A percentile compares a stretch with the other conserved stretches of the same genome.
phyloP scores from a whole-genome alignment of 2,797 vertebrate species.

The Oophaga sylvatica region DNA sequence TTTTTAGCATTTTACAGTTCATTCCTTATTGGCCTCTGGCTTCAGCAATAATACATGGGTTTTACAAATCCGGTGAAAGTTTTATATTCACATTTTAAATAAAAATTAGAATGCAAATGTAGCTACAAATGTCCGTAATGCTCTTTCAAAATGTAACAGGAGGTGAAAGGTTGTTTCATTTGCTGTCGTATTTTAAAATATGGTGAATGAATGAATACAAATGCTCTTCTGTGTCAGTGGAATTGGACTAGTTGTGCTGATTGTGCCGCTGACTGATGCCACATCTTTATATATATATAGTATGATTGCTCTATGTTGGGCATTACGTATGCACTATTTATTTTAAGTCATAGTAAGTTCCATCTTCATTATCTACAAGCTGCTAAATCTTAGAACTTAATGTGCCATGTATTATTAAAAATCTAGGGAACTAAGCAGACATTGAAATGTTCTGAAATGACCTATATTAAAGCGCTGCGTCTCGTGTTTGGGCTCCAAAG shows the following conservation, averaged over 20 bases:
- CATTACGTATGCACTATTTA: constrained; percentile 41
- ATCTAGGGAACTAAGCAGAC: constrained; percentile 33
- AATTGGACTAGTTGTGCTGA: neutral
- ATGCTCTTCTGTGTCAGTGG: neutral
- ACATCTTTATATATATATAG: neutral
- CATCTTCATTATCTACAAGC: constrained; percentile 56
- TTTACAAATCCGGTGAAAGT: constrained; percentile 3
- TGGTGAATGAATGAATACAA: neutral
- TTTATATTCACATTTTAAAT: constrained; percentile 18
- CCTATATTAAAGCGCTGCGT: constrained; percentile 31
- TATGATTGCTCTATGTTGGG: constrained; percentile 1
- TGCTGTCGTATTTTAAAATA: neutral
- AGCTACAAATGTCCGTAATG: constrained; percentile 19
- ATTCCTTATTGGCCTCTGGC: neutral
- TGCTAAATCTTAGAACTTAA: constrained; percentile 56
- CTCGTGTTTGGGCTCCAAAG: constrained; percentile 7
- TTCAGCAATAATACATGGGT: neutral
- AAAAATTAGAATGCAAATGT: constrained; percentile 36
- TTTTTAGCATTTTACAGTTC: neutral
- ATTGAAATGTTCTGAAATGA: constrained; percentile 46
- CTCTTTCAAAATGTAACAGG: constrained; percentile 22
- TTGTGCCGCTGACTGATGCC: neutral
- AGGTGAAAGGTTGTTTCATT: constrained; percentile 19
- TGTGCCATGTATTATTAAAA: constrained; percentile 55
- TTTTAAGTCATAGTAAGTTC: constrained; percentile 39